Evolutionary conservation across 2,797 vertebrate genomes (phyloP).

Genomic region (Argyrosomus regius): DNA sequence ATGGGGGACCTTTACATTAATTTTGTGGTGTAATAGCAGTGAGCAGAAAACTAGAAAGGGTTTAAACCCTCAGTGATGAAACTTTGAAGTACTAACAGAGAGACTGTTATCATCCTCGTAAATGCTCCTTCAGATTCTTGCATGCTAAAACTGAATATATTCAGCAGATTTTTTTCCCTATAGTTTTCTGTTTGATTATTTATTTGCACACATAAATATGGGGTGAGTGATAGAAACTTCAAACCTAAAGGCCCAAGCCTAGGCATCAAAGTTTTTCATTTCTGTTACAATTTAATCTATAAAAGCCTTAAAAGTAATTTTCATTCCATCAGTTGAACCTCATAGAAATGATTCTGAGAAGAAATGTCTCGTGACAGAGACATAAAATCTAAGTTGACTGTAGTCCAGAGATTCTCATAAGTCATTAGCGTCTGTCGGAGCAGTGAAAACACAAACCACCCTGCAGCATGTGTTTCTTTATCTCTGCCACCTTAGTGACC

Average conservation of each 20-base stretch:
- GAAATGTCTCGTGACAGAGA: constrained; percentile 16
- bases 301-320: constrained; percentile 18
- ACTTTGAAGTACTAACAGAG: constrained; percentile 14
- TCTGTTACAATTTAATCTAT: constrained; percentile 5
- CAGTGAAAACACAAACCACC: constrained; percentile 38
- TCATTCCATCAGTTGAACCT: background rate
- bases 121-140: constrained; percentile 23
- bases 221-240: background rate
- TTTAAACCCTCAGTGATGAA: constrained; percentile 14
- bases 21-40: constrained; percentile 21
- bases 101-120: background rate
- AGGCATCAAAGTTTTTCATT: background rate
- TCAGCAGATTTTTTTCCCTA: background rate
- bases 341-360: background rate
- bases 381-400: constrained; percentile 17
- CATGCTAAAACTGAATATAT: background rate
- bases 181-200: constrained; percentile 10
- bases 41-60: constrained; percentile 6
- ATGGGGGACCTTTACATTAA: background rate
- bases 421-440: constrained; percentile 7
- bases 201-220: background rate
- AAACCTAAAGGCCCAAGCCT: background rate
- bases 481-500: constrained; percentile 29
- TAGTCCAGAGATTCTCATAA: constrained; percentile 25
- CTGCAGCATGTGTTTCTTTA: constrained; percentile 54